Evolutionary conservation across 92 coral and sea anemone species (phyloP).

Genomic region (Bergia puertoricense): DNA sequence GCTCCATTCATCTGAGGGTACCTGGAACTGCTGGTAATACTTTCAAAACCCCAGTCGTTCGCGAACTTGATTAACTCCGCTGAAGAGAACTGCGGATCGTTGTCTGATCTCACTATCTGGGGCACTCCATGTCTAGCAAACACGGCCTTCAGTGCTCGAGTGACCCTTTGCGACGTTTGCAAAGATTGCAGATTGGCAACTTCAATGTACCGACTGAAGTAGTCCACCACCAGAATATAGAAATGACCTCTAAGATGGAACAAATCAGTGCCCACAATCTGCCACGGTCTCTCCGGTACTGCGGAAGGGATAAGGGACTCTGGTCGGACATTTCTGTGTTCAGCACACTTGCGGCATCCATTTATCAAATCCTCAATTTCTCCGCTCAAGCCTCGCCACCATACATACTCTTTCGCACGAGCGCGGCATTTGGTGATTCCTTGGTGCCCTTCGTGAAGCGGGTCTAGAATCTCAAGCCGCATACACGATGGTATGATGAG

Average conservation of each 20-base stretch:
- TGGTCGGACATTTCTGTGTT: slow-evolving; percentile 38
- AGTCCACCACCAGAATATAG: slow-evolving; percentile 38
- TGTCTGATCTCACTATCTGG: slow-evolving; percentile 9
- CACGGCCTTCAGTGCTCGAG: no score
- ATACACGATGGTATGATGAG: slow-evolving; percentile 58
- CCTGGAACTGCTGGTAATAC: no score
- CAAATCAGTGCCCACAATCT: slow-evolving; percentile 17
- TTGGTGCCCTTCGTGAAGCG: slow-evolving; percentile 75
- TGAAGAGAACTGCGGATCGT: slow-evolving; percentile 13
- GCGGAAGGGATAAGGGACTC: slow-evolving; percentile 34
- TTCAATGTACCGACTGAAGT: slow-evolving; percentile 39
- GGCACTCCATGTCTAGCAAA: slow-evolving; percentile 15
- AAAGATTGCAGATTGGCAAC: no score
- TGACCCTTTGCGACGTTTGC: no score
- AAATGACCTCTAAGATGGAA: slow-evolving; percentile 21
- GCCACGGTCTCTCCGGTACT: slow-evolving; percentile 32
- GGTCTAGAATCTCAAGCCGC: slow-evolving; percentile 70
- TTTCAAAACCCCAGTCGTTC: no score
- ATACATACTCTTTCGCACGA: slow-evolving; percentile 64
- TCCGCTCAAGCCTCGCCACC: slow-evolving; percentile 82
- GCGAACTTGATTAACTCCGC: no score
- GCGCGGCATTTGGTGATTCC: slow-evolving; percentile 76
- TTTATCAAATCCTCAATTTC: slow-evolving; percentile 35
- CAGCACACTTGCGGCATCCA: slow-evolving; percentile 43
- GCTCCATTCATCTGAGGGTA: no score